phyloP scores from a whole-genome alignment of 37 sponge, comb jelly and placozoan species.

The Beroe ovata region DNA sequence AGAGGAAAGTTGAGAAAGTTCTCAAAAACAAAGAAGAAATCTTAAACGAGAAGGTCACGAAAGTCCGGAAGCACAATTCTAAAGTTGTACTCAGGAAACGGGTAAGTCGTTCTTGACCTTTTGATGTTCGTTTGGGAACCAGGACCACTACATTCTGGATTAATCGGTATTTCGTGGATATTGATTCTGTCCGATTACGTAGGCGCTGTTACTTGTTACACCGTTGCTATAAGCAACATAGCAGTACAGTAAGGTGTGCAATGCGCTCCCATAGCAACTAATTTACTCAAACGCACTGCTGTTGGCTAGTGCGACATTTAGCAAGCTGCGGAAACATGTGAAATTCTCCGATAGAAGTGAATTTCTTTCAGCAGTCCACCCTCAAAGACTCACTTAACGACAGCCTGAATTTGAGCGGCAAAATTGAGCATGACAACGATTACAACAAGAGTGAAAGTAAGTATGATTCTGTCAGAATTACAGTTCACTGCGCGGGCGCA shows the following conservation, averaged over 20 bases:
- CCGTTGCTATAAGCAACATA: too few relatives aligned
- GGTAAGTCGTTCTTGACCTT: conserved; percentile 1
- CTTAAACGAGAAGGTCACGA: not conserved
- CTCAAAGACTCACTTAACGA: not conserved
- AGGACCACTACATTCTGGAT: too few relatives aligned
- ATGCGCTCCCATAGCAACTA: not conserved
- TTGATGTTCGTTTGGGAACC: too few relatives aligned
- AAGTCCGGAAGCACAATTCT: conserved; percentile 6
- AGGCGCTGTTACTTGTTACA: too few relatives aligned
- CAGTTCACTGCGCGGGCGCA: too few relatives aligned
- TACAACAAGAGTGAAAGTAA: conserved; percentile 61
- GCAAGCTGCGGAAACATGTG: too few relatives aligned
- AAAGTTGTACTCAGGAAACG: conserved; percentile 25
- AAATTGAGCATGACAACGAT: conserved; percentile 31
- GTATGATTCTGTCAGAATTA: not conserved
- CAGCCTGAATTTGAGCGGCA: conserved; percentile 21
- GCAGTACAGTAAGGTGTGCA: not conserved
- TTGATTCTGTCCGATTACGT: too few relatives aligned
- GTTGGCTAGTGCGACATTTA: too few relatives aligned
- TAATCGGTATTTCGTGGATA: too few relatives aligned
- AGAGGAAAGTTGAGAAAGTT: not conserved
- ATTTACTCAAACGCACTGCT: too few relatives aligned
- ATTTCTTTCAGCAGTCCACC: not conserved
- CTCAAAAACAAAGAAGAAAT: not conserved
- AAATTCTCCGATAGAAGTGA: too few relatives aligned